A percentile compares a stretch with the other conserved stretches of the same genome.
Conservation (phyloP, 1,140 invertebrate genomes). For the Drosophila parabipectinata region DNA sequence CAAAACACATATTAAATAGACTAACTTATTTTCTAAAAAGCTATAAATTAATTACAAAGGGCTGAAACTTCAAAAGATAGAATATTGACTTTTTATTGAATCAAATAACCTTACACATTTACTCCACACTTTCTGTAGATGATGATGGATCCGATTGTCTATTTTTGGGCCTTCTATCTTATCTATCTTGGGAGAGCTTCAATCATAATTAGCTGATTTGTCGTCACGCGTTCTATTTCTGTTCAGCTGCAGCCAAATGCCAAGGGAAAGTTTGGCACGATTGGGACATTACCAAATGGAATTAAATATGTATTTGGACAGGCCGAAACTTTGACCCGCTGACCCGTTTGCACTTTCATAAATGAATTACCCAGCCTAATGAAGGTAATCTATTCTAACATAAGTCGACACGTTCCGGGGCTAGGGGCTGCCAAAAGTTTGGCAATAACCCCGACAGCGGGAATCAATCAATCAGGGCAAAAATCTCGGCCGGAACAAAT, state of each 20-base stretch:
- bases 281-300: slow-evolving; percentile 28
- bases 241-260: slow-evolving; percentile 26
- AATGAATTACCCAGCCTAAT: slow-evolving; percentile 67
- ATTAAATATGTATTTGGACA: slow-evolving; percentile 35
- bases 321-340: slow-evolving; percentile 25
- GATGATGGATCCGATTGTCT: slow-evolving; percentile 28
- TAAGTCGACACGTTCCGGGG: slow-evolving; percentile 23
- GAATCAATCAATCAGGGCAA: slow-evolving; percentile 59
- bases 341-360: slow-evolving; percentile 43
- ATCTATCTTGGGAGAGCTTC: slow-evolving; percentile 18
- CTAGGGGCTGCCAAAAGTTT: slow-evolving; percentile 55
- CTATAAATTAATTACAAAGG: no score
- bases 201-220: slow-evolving; percentile 41
- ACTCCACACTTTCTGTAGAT: background rate
- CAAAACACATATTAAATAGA: background rate
- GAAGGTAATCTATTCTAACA: slow-evolving; percentile 59
- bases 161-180: slow-evolving; percentile 24
- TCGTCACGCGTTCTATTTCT: slow-evolving; percentile 30
- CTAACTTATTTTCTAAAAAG: no score
- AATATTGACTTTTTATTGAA: no score
- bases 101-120: background rate
- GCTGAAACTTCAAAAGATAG: no score
- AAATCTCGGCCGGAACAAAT: slow-evolving; percentile 41
- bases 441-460: slow-evolving; percentile 54
- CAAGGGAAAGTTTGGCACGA: slow-evolving; percentile 15